phyloP scores from a whole-genome alignment of 2,797 vertebrate species.

The Crenuchus spilurus region DNA sequence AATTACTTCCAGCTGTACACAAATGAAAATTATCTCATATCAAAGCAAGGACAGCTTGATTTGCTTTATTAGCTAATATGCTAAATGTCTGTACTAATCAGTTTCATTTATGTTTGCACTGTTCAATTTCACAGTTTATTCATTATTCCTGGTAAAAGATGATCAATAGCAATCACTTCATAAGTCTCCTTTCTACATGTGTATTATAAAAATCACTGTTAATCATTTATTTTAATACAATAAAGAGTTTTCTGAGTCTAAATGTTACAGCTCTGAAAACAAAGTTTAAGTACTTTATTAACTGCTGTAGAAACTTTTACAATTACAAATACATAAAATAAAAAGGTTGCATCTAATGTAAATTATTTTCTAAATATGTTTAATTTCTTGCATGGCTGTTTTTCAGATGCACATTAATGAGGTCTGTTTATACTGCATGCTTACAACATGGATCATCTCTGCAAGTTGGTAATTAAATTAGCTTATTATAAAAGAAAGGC shows the following conservation, averaged over 20 bases:
- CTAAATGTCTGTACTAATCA: conserved; percentile 30
- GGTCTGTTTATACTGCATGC: not conserved
- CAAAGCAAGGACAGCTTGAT: conserved; percentile 19
- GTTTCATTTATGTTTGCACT: conserved; percentile 31
- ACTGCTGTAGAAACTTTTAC: no score
- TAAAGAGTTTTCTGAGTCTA: no score
- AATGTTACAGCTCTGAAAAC: no score
- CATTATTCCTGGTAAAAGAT: not conserved
- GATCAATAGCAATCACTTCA: not conserved
- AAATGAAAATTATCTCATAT: conserved; percentile 46
- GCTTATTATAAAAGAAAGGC: not conserved
- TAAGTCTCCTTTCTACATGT: not conserved
- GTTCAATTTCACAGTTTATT: conserved; percentile 16
- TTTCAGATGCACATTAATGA: not conserved
- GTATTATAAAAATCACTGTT: not conserved
- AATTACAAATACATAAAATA: no score
- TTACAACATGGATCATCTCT: not conserved
- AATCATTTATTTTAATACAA: not conserved
- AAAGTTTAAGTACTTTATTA: no score
- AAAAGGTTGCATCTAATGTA: no score
- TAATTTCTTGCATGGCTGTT: not conserved
- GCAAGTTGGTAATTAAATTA: not conserved
- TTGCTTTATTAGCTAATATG: conserved; percentile 27
- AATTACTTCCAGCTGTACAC: conserved; percentile 36
- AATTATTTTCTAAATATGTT: not conserved